phyloP scores from a whole-genome alignment of 2,113 vertebrate genomes.

The Brachirus orientalis region DNA sequence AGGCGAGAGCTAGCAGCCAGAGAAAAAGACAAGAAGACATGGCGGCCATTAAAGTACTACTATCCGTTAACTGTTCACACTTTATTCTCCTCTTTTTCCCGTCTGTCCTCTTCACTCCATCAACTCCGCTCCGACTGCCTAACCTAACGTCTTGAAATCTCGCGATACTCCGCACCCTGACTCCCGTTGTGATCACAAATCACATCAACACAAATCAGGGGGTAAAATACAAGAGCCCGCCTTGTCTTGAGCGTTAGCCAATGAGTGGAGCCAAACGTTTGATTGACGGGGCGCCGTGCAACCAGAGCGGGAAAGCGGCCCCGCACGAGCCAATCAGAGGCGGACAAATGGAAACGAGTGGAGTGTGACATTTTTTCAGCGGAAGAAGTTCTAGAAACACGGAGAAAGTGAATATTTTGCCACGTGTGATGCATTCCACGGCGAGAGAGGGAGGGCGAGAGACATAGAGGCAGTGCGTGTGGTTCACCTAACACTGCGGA shows the following conservation, averaged over 20 bases:
- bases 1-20: slow-evolving; percentile 23
- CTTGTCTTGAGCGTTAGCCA: slow-evolving; percentile 1
- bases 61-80: neutral
- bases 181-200: neutral
- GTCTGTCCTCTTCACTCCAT: neutral
- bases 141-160: neutral
- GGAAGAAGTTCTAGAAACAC: slow-evolving; percentile 61
- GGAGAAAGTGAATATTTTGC: slow-evolving; percentile 51
- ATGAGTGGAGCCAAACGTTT: accelerated
- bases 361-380: neutral
- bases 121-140: neutral
- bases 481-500: too few relatives aligned
- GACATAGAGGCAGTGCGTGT: neutral
- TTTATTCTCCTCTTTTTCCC: neutral
- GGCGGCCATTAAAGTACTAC: neutral
- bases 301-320: neutral
- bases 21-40: slow-evolving; percentile 30
- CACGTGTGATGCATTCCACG: slow-evolving; percentile 59
- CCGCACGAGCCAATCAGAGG: slow-evolving; percentile 51
- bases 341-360: slow-evolving; percentile 27
- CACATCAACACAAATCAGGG: neutral
- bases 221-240: neutral
- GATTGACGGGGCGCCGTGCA: neutral
- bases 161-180: slow-evolving; percentile 2
- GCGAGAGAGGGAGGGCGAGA: slow-evolving; percentile 1